Evolutionary conservation across 2,113 vertebrate species (phyloP).

Genomic region (Daboia siamensis): DNA sequence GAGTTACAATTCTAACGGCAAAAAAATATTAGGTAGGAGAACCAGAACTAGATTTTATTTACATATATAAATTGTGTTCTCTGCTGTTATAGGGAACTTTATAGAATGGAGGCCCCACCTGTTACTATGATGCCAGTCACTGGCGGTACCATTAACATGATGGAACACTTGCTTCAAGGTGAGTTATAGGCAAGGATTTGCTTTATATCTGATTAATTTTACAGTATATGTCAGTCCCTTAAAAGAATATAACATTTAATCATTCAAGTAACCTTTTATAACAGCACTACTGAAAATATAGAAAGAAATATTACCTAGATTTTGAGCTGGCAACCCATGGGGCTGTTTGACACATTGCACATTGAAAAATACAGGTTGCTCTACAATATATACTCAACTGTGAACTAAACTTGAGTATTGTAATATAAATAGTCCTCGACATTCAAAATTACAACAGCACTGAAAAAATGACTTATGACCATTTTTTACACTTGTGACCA

Average conservation of each 20-base stretch:
- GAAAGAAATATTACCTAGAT: not conserved
- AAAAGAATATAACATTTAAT: not conserved
- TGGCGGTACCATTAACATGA: constrained; percentile 92
- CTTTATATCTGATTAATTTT: not conserved
- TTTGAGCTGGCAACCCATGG: not conserved
- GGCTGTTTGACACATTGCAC: not conserved
- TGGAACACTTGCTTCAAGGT: constrained; percentile 95
- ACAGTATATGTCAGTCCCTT: not conserved
- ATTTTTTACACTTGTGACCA: no score
- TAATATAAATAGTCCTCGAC: not conserved
- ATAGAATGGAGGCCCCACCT: constrained; percentile 87
- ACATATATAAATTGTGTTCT: not conserved
- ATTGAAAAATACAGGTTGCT: not conserved
- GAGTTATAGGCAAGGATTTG: constrained; percentile 21
- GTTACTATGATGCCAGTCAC: constrained; percentile 92
- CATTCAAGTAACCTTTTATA: not conserved
- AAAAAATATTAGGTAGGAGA: not conserved
- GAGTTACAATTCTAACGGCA: not conserved
- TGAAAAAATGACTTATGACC: not conserved
- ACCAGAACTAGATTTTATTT: not conserved
- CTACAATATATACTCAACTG: not conserved
- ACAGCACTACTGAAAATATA: not conserved
- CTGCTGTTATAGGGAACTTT: not conserved
- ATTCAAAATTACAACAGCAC: not conserved
- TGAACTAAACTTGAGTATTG: not conserved